These are phyloP conservation scores for Acanthis flammea DNA, from an alignment of 2,797 vertebrate species.

Conservation along the genomic window DNA sequence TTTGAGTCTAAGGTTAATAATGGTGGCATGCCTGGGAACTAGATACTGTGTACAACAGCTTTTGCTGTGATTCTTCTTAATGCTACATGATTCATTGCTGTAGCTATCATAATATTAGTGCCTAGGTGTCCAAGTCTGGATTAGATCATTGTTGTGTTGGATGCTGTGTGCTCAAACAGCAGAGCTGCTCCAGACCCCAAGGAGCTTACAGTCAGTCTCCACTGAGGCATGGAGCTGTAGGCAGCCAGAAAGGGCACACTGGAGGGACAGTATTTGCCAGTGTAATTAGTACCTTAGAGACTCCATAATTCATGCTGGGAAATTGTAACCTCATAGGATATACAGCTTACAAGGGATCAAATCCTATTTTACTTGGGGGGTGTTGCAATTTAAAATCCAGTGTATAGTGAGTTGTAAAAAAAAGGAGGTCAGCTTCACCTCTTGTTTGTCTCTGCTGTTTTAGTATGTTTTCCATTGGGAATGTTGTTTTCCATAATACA, in stretches of 20 bases:
- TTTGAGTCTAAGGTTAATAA: background rate
- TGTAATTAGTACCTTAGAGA: background rate
- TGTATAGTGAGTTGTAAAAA: background rate
- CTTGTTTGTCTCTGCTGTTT: background rate
- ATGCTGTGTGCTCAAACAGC: background rate
- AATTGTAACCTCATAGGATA: background rate
- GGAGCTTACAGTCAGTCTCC: background rate
- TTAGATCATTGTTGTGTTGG: slow-evolving; percentile 18
- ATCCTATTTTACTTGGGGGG: background rate
- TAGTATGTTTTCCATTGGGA: background rate
- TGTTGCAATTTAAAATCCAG: background rate
- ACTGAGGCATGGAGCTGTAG: background rate
- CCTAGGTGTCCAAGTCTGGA: slow-evolving; percentile 10
- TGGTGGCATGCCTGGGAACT: background rate
- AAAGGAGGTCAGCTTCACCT: background rate
- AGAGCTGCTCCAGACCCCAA: background rate
- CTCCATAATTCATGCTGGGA: background rate
- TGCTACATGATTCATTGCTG: background rate
- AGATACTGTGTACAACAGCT: background rate
- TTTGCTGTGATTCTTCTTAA: background rate
- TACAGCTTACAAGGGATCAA: background rate
- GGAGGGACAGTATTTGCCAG: background rate
- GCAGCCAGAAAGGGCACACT: background rate
- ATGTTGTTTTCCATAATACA: background rate
- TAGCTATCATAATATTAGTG: slow-evolving; percentile 15